Evolutionary conservation across 2,113 vertebrate genomes (phyloP).

Genomic region (Ptilonorhynchus violaceus): DNA sequence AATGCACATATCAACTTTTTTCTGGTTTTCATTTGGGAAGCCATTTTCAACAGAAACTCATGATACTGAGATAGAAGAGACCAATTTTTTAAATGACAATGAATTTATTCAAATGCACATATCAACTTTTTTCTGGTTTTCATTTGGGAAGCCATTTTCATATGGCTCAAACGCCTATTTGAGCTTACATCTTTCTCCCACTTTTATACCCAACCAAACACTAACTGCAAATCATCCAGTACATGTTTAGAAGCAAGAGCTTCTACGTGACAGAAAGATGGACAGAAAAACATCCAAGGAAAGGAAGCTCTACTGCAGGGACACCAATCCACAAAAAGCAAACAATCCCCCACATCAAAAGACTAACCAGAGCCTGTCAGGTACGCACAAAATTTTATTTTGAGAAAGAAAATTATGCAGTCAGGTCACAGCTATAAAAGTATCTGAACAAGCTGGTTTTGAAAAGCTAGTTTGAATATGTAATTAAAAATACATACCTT

Average conservation of each 20-base stretch:
- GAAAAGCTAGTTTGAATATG: background rate
- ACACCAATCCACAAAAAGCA: background rate
- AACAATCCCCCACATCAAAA: background rate
- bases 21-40: background rate
- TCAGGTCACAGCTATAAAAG: background rate
- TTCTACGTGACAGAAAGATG: background rate
- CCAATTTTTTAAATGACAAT: background rate
- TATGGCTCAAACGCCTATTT: background rate
- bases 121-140: background rate
- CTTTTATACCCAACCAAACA: background rate
- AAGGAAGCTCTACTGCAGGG: background rate
- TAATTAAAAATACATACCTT: slow-evolving; percentile 80
- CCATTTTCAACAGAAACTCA: background rate
- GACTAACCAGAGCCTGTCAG: background rate
- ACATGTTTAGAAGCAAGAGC: background rate
- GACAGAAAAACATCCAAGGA: background rate
- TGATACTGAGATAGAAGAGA: background rate
- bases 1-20: background rate
- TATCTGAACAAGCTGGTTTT: background rate
- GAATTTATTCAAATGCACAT: background rate
- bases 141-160: background rate
- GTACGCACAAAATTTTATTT: background rate
- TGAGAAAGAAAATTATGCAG: background rate
- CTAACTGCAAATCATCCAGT: background rate
- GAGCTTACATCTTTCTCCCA: background rate